Evolutionary conservation across 2,113 vertebrate species (phyloP).

Genomic region (Scalopus aquaticus): DNA sequence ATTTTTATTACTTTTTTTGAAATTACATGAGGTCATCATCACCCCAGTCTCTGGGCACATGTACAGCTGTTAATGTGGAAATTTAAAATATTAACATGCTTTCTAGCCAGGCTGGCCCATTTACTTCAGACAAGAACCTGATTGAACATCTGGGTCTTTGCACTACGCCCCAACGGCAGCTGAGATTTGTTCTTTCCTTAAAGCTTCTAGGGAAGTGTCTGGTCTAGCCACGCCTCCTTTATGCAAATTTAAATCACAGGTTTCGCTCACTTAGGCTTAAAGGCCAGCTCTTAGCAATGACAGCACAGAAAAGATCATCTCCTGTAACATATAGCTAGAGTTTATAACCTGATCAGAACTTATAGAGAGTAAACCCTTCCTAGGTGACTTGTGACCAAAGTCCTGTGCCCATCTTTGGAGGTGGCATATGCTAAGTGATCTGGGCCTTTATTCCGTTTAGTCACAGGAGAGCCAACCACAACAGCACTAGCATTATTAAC

Average conservation of each 20-base stretch:
- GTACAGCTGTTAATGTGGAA: conserved; percentile 67
- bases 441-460: not conserved
- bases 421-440: not conserved
- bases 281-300: not conserved
- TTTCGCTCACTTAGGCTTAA: conserved; percentile 43
- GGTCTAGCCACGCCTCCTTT: not conserved
- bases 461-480: not conserved
- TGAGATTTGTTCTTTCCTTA: conserved; percentile 35
- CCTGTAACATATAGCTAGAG: not conserved
- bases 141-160: conserved; percentile 76
- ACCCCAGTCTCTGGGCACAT: conserved; percentile 64
- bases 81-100: conserved; percentile 70
- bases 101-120: conserved; percentile 59
- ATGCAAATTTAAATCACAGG: not conserved
- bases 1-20: conserved; percentile 36
- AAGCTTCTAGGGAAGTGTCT: too few species aligned
- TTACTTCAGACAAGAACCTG: conserved; percentile 50
- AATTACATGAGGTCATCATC: conserved; percentile 61
- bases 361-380: not conserved
- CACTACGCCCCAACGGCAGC: not conserved
- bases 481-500: not conserved
- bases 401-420: not conserved
- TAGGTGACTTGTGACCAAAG: not conserved
- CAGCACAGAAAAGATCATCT: not conserved
- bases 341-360: conserved; percentile 27